Base-by-base conservation (phyloP, 2,113 vertebrate genomes). In the Epinephelus cyanopodus region DNA sequence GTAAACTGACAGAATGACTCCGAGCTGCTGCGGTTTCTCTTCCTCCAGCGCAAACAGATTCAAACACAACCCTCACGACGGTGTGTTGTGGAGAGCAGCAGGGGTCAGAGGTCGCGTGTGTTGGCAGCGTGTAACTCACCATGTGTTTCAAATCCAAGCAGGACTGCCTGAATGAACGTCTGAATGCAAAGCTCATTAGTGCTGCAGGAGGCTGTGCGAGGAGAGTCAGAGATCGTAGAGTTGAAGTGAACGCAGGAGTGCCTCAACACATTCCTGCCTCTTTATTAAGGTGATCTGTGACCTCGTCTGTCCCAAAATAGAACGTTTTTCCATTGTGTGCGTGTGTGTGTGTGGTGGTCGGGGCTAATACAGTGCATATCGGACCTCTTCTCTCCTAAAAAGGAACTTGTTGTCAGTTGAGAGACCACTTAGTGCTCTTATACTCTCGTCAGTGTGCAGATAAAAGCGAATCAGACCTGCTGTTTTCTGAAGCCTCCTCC, bases 401-500 rank as follows among this genome's bases (percentile, higher is more conserved):
- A 81, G 74, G 85, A 71, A 27, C 85, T 83, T 77, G 77, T 89
- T 86, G 79, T 76, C 64, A 78, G 89, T 92, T 56, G 87, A 95
- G 94, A 90, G 90, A 69, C 77, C 83, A 82, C 86, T 90, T 83
- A 92, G 85, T 81, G 85, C 75, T 85, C 81, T 89, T 48, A 71
- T 82, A 70, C 84, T 92, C 84, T 90, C 29, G 76, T 84, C 69
- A 73, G 73, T 39, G 68, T 77, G 65, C 79, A 81, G 79, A 87
- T 90, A 86, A 92, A 92, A 87, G 88, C 19, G 19, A 72, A 66
- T 83, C 56, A 48, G 86, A 86, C 84, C 87, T 80, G 79, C 72
- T 80, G 90, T 69, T 88, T 47, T 61, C 75, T 93, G 83, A 90
- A 93, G 91, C 88, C 87, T 87, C 90, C 92, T 94, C 87, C 88